Evolutionary conservation across 2,113 vertebrate species (phyloP).

Genomic region (Pithys albifrons): DNA sequence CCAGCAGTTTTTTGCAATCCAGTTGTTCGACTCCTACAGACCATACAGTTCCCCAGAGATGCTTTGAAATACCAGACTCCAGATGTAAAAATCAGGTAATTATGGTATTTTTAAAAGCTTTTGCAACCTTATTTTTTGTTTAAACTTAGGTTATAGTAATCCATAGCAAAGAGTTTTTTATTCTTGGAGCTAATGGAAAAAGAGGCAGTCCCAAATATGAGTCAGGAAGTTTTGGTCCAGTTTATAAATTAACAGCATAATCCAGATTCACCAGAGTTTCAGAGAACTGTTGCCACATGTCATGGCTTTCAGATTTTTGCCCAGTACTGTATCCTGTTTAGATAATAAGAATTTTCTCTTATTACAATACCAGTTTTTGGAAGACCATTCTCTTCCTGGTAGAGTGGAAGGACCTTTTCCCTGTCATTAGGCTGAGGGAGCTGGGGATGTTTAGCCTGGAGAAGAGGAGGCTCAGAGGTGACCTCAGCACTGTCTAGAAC

Average conservation of each 20-base stretch:
- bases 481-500: too few species aligned
- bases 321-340: not conserved
- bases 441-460: too few species aligned
- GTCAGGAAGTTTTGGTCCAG: not conserved
- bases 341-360: not conserved
- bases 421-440: not conserved
- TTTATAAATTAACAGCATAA: not conserved
- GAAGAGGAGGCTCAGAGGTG: too few species aligned
- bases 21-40: slow-evolving; percentile 79
- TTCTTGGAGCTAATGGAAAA: not conserved
- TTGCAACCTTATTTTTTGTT: not conserved
- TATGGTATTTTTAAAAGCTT: not conserved
- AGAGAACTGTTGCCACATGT: not conserved
- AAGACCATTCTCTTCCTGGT: accelerated
- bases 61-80: slow-evolving; percentile 73
- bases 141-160: not conserved
- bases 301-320: not conserved
- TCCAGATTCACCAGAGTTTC: not conserved
- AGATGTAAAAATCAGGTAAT: slow-evolving; percentile 76
- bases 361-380: not conserved
- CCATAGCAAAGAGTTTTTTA: not conserved
- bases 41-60: slow-evolving; percentile 78
- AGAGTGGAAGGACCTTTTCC: not conserved
- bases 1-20: slow-evolving; percentile 73
- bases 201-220: not conserved